Base-by-base conservation (phyloP, 1,140 invertebrate species). In the Eulimnadia texana region DNA sequence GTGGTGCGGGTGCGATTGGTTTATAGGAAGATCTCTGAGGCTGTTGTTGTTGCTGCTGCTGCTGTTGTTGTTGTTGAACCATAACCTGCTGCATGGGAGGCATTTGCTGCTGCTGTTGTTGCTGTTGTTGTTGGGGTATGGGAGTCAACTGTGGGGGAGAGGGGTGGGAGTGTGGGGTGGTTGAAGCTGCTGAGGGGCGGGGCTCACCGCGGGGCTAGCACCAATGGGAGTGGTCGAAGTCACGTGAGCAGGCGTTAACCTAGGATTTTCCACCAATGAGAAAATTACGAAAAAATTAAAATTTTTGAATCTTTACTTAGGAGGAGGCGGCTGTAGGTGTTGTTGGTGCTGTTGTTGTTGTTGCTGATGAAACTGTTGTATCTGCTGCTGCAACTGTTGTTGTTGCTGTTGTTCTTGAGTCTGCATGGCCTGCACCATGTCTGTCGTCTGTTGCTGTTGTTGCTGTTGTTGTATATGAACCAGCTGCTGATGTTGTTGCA, bases 401-500 rank as follows among this genome's bases (percentile, higher is more conserved):
- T 65, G 64, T 20, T 51, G 64, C 25, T 63, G 66, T 42, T 66
- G 68, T 2, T 50, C 57, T 57, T 64, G 64, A 24, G 67, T 69
- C 61, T 71, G 67, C 65, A 73, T 74, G 51, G 64, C 67, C 66
- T 76, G 74, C 70, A 66, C 74, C 71, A 58, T 71, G 68, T 47
- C 70, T 70, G 33, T 42, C 24, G 68, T 70, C 66, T 64, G 67
- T 51, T 67, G 68, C 23, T 67, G 72, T 29, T 62, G 70, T 61
- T 55, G 64, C 42, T 60, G 24, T 23, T 62, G 68, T 50, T 65
- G 16, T 25, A 64, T 63, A 50, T 59, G 22, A 61, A 67, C 71
- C 66, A 77, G 76, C 72, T 71, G 76, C 67, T 71, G 72, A 60
- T 74, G 75, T 27, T 73, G 73, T 33, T 69, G 68, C 50, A 67